Percentiles rank a stretch among this genome's conserved stretches.
phyloP scores from a whole-genome alignment of 2,797 vertebrate genomes.

The Gouania willdenowi region DNA sequence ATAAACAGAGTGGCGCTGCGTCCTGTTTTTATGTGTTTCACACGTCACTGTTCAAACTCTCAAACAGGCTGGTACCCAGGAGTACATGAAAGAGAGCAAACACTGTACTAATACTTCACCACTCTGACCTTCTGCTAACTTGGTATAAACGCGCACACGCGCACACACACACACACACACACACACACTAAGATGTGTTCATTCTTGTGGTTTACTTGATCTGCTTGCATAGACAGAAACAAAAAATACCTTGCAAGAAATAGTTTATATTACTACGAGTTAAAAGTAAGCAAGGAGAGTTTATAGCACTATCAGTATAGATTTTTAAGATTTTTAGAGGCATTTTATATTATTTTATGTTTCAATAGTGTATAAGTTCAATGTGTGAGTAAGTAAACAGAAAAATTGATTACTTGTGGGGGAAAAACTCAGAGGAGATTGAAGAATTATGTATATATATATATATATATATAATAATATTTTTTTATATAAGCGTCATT shows the following conservation, averaged over 20 bases:
- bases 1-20: conserved; percentile 61
- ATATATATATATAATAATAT: no score
- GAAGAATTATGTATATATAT: no score
- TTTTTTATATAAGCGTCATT: conserved; percentile 58
- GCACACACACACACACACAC: conserved; percentile 26
- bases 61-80: conserved; percentile 54
- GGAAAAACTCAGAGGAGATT: no score
- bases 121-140: conserved; percentile 67
- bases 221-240: neutral
- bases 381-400: neutral
- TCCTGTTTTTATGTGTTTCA: conserved; percentile 72
- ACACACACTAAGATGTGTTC: conserved; percentile 26
- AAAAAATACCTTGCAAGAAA: no score
- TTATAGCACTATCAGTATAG: no score
- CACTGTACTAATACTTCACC: conserved; percentile 61
- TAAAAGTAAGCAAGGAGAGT: no score
- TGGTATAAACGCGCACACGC: conserved; percentile 41
- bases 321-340: no score
- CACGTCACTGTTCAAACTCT: conserved; percentile 76
- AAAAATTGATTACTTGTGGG: no score
- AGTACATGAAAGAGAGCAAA: conserved; percentile 62
- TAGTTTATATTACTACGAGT: no score
- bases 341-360: no score
- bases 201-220: conserved; percentile 7
- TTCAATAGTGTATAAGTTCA: conserved; percentile 8